phyloP scores from a whole-genome alignment of 37 sponge, comb jelly and placozoan species.

The Ephydatia muelleri region DNA sequence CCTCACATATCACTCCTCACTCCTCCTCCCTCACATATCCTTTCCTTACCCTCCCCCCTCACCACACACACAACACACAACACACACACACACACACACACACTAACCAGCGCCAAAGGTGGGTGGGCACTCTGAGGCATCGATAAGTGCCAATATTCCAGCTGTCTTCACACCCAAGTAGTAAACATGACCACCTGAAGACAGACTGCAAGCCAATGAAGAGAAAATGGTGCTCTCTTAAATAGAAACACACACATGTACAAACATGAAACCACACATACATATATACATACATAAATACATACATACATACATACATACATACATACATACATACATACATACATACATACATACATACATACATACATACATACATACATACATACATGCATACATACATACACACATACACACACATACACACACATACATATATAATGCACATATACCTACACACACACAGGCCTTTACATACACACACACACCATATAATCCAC shows the following conservation, averaged over 20 bases:
- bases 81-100: not conserved
- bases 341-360: not conserved
- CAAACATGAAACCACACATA: not conserved
- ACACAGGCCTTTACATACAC: not conserved
- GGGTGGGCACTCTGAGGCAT: conserved; percentile 81
- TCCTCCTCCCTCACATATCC: not conserved
- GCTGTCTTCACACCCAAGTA: conserved; percentile 37
- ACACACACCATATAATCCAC: not conserved
- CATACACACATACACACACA: not conserved
- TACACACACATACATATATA: not conserved
- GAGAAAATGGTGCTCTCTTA: not conserved
- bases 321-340: not conserved
- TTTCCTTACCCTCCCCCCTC: not conserved
- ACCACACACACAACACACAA: too few species aligned
- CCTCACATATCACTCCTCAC: not conserved
- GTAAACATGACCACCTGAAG: conserved; percentile 50
- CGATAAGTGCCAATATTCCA: conserved; percentile 54
- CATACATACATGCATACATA: not conserved
- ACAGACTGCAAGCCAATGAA: not conserved
- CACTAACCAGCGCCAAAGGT: conserved; percentile 63
- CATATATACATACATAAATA: not conserved
- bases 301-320: not conserved
- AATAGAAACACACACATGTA: not conserved
- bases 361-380: too few species aligned
- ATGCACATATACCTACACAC: not conserved